Percentiles rank a stretch among this genome's conserved stretches.
Conservation (phyloP, 2,113 vertebrate genomes). For the Serranochromis macrocephalus region DNA sequence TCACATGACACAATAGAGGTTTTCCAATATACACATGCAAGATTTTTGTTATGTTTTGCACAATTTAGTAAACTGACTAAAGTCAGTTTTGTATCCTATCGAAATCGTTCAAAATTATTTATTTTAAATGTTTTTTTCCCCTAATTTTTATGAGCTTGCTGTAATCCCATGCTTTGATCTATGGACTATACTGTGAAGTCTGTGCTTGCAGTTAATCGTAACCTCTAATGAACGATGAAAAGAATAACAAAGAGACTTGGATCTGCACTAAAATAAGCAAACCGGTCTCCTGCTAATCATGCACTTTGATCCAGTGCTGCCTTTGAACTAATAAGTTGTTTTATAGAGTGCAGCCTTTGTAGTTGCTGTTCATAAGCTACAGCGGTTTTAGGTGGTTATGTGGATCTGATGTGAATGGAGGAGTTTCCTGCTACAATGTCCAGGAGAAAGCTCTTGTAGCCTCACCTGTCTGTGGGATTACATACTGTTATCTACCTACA, state of each 20-base stretch:
- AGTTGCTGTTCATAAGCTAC: background rate
- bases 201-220: background rate
- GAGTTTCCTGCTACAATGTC: background rate
- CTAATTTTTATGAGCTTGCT: background rate
- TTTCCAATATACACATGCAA: background rate
- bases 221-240: conserved; percentile 12
- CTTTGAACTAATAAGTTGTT: background rate
- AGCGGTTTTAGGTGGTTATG: background rate
- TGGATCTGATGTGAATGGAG: background rate
- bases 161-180: conserved; percentile 3
- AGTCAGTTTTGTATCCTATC: background rate
- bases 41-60: background rate
- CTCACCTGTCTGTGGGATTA: conserved; percentile 36
- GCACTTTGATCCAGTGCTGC: conserved; percentile 7
- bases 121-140: background rate
- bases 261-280: background rate
- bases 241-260: background rate
- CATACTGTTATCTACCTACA: conserved; percentile 30
- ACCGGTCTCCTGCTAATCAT: background rate
- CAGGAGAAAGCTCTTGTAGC: background rate
- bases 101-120: background rate
- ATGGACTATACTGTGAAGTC: background rate
- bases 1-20: background rate
- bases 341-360: background rate
- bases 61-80: background rate